Base-by-base conservation (phyloP, 2,888 invertebrate species). In the Papilio demoleus region DNA sequence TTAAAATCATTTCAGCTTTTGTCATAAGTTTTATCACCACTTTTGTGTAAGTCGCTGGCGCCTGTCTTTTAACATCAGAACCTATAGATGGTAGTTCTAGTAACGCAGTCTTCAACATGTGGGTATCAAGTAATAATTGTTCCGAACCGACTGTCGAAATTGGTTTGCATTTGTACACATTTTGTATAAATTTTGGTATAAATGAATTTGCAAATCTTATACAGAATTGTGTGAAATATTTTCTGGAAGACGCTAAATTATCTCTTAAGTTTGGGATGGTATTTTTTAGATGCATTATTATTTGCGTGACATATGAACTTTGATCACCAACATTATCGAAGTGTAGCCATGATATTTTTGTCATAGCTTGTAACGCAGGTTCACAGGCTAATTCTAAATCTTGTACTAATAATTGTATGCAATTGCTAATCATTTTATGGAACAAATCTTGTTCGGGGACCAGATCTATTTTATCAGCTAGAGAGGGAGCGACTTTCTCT, bases 221-320 rank as follows among this genome's bases (percentile, higher is more conserved):
- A 83, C 99, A 99, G 83, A 99, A 97, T 82, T 99, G 99, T 0
- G 99, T 99, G 88, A 99, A 99, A 84, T 99, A 99, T 90, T 99
- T 99, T 62, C 99, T 93, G 0, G 99, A 98, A 0, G 97, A 96
- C 0, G 97, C 94, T 2, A 99, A 92, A 79, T 97, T 96, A 83
- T 99, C 98, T 64, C 99, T 90, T 2, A 99, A 94, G n/a, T 95
- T 93, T 0, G 99, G 99, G 19, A 99, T 95, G 0, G 96, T 95
- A 77, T 96, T 96, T 78, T 97, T 96, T 19, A 99, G 93, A 79
- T 98, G 97, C 75, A 95, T 94, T 1, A 97, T 95, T 56, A 99
- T 96, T 1, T 97, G 96, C 0, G 97, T 97, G 14, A 99, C 97
- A 86, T 99, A 99, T 0, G 96, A 94, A 83, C 98, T 99, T 88